These are phyloP conservation scores for Gymnobelideus leadbeateri DNA, from an alignment of 2,113 vertebrate species.

Conservation along the genomic window DNA sequence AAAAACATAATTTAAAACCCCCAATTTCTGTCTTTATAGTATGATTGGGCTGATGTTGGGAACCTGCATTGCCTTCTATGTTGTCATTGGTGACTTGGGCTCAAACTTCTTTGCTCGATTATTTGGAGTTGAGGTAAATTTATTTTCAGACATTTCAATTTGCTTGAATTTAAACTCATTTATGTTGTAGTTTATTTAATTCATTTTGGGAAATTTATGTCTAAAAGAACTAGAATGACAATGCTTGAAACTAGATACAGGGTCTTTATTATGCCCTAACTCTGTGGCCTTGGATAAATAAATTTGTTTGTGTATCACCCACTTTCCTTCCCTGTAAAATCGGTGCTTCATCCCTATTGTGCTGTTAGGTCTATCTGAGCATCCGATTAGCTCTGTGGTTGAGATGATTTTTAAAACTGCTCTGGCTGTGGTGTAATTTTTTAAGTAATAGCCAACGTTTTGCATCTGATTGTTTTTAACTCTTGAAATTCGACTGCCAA, in stretches of 20 bases:
- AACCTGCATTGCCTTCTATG: constrained; percentile 98
- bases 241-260: background rate
- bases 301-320: background rate
- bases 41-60: constrained; percentile 99
- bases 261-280: background rate
- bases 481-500: background rate
- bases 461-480: background rate
- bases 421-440: background rate
- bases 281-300: background rate
- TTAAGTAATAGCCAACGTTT: background rate
- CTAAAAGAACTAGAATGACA: background rate
- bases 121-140: constrained; percentile 92
- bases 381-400: background rate
- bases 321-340: background rate
- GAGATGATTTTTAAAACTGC: background rate
- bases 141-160: background rate
- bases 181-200: background rate
- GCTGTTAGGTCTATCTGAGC: background rate
- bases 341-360: background rate
- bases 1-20: fast-evolving
- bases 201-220: background rate
- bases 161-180: background rate
- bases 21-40: constrained; percentile 64
- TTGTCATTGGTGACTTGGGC: constrained; percentile 97
- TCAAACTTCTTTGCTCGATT: constrained; percentile 96